phyloP scores from a whole-genome alignment of 2,797 vertebrate species.

The Rhabdomys pumilio region DNA sequence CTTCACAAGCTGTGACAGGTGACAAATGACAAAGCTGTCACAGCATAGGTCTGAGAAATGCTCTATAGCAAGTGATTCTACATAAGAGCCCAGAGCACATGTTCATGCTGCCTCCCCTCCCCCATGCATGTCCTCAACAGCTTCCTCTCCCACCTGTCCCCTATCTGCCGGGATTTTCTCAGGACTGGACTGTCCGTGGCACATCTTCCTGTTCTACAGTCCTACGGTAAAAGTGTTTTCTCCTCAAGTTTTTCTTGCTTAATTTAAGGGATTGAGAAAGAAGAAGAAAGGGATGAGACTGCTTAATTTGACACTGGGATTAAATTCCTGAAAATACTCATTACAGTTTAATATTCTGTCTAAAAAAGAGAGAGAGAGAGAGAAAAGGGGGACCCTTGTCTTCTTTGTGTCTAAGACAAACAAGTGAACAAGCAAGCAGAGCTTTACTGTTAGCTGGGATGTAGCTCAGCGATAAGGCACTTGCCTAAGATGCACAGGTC shows the following conservation, averaged over 20 bases:
- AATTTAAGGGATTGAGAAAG: slow-evolving; percentile 14
- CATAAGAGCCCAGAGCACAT: not conserved
- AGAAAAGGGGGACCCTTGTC: not conserved
- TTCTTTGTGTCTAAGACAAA: not conserved
- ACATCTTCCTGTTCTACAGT: not conserved
- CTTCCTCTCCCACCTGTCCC: not conserved
- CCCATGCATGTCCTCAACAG: fast-evolving
- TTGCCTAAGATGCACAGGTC: not conserved
- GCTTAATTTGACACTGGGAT: not conserved
- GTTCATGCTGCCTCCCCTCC: not conserved
- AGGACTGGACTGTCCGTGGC: fast-evolving
- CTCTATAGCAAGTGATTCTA: not conserved
- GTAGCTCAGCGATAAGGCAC: not conserved
- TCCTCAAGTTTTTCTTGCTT: not conserved
- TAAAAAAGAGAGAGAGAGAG: not conserved
- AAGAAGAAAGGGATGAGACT: not conserved
- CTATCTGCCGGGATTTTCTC: not conserved
- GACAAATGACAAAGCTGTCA: not conserved
- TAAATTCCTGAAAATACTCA: not conserved
- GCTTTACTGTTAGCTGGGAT: not conserved
- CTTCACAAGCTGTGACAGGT: not conserved
- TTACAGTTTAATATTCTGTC: slow-evolving; percentile 37
- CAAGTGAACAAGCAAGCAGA: not conserved
- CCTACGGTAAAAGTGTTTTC: not conserved
- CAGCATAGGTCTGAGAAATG: not conserved